Base-by-base conservation (phyloP, 2,888 invertebrate species). In the Adelognathus sp. region DNA sequence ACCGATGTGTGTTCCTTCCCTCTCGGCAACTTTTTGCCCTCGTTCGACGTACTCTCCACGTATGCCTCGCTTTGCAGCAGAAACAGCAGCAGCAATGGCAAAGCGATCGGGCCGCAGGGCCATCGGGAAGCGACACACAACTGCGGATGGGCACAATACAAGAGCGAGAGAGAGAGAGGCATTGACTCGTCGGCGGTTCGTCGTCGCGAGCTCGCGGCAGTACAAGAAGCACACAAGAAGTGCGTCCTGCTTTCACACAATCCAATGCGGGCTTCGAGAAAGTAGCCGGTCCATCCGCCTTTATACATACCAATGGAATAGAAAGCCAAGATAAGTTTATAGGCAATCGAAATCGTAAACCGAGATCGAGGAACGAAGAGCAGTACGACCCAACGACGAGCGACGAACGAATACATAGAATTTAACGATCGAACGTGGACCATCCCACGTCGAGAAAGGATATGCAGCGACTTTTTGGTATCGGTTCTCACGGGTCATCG, bases 161-260 rank as follows among this genome's bases (percentile, higher is more conserved):
- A 61, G 56, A n/a, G n/a, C n/a, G n/a, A n/a, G n/a, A n/a, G n/a
- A n/a, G n/a, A n/a, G n/a, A n/a, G n/a, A 52, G 54, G 64, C 64
- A 58, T 72, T 71, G 76, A 72, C 71, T 76, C 70, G 60, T 46
- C 41, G 46, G 56, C 54, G 41, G 56, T 71, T 58, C 63, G 66
- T 41, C 29, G 67, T 41, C 67, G 58, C 21, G 44, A 60, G 64
- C 63, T 33, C 75, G 33, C 52, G 16, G 46, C n/a, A n/a, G 71
- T 54, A 76, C 41, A 69, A 74, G 66, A 78, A 56, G 71, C 71
- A 50, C 64, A 81, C 84, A 88, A 87, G 86, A 87, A 87, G 86
- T 85, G 86, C 89, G 90, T 90, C 91, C 91, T 90, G 91, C 91
- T 91, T 91, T 91, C 91, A 90, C 90, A 88, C 89, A 90, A 89